Base-by-base conservation (phyloP, 2,113 vertebrate genomes). In the Amphilophus citrinellus region DNA sequence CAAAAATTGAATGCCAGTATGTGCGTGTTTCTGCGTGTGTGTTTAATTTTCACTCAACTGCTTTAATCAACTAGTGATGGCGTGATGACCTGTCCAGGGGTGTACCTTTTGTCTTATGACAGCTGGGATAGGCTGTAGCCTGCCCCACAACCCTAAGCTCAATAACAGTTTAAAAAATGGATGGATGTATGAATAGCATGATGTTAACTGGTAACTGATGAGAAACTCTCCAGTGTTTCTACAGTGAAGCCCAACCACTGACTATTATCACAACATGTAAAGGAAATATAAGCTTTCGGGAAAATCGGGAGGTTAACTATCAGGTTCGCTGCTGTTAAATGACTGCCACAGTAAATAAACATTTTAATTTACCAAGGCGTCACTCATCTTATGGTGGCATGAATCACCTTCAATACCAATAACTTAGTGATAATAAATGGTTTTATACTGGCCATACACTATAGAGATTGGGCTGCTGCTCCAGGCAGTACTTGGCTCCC, bases 401-500 rank as follows among this genome's bases (percentile, higher is more conserved):
- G 24, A 83, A 77, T 50, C 22, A 56, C 14, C 50, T 80, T 7
- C 10, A 76, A 75, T 60, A 77, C 20, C 56, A 77, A 60, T 68
- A 61, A 76, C 47, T 27, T 71, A n/a, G 47, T 71, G 76, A 50
- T 42, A 39, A 73, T 57, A 61, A 73, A 77, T 24, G 20, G 37
- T 75, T 22, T 59, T 57, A 77, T 61, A 68, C 56, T 47, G 42
- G 56, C 50, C 42, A 84, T 24, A 61, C 30, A 63, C 60, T 27
- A 44, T 20, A 42, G 15, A 87, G 27, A 59, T 24, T 5, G 17
- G 80, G 20, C 3, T 42, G 58, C 79, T 82, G 62, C 76, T 59
- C 42, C 60, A 47, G 76, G 68, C 66, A 76, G 42, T 6, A 81
- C 63, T 63, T 71, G 73, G 78, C 32, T 88, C 53, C 65, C 57